phyloP scores from a whole-genome alignment of 64 coral and sea anemone species.

The Cladopsammia gracilis region DNA sequence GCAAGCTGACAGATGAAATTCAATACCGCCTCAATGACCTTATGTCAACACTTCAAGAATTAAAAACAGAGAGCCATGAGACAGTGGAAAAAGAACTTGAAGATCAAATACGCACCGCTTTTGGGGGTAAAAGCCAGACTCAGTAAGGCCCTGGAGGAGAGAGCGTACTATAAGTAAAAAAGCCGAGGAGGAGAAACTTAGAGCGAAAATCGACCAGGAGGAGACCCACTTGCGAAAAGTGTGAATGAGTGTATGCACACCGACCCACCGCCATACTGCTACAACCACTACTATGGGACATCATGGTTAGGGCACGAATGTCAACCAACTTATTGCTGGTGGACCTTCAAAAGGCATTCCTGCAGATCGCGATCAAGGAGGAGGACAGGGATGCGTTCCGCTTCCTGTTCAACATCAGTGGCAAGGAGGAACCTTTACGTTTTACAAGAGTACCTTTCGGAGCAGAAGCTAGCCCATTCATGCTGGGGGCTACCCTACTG shows the following conservation, averaged over 20 bases:
- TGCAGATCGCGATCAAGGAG: conserved; percentile 19
- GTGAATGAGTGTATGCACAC: conserved; percentile 71
- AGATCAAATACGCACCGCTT: conserved; percentile 54
- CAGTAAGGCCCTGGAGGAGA: conserved; percentile 26
- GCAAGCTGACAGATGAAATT: conserved; percentile 43
- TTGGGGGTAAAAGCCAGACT: conserved; percentile 28
- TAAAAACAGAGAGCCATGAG: conserved; percentile 64
- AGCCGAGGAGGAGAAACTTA: conserved; percentile 48
- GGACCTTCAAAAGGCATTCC: conserved; percentile 34
- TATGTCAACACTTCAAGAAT: conserved; percentile 68
- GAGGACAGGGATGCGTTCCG: conserved; percentile 54
- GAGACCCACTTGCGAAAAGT: conserved; percentile 59
- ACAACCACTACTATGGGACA: conserved; percentile 47
- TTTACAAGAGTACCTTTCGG: conserved; percentile 33
- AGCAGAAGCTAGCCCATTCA: conserved; percentile 11
- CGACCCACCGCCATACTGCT: conserved; percentile 48
- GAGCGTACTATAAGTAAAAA: conserved; percentile 22
- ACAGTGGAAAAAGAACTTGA: conserved; percentile 75
- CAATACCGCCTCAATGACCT: conserved; percentile 60
- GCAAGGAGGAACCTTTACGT: conserved; percentile 25
- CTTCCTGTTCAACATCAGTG: conserved; percentile 49
- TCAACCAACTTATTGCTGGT: conserved; percentile 9
- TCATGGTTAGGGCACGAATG: conserved; percentile 21
- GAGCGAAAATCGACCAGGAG: conserved; percentile 30
- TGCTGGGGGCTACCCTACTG: conserved; percentile 3